These are phyloP conservation scores for Gryllus bimaculatus DNA, from an alignment of 1,140 invertebrate genomes.

Conservation along the genomic window DNA sequence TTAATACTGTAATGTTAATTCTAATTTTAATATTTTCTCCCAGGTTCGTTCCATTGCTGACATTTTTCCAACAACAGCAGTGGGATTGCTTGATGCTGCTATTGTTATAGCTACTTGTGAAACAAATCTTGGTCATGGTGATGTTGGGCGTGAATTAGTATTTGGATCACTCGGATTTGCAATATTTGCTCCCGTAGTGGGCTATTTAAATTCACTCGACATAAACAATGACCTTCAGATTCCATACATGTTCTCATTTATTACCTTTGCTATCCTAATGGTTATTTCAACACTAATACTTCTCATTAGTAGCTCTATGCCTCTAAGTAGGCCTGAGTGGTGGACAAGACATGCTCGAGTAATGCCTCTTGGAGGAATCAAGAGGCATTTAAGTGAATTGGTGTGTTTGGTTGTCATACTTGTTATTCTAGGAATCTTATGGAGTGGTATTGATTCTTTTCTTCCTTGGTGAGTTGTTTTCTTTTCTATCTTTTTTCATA, in stretches of 20 bases:
- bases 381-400: conserved; percentile 59
- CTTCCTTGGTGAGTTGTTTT: conserved; percentile 49
- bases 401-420: conserved; percentile 56
- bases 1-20: background rate
- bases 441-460: conserved; percentile 68
- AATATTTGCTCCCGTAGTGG: conserved; percentile 56
- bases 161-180: conserved; percentile 64
- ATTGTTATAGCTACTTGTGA: conserved; percentile 71
- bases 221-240: conserved; percentile 27
- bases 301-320: conserved; percentile 54
- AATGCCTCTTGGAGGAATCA: conserved; percentile 60
- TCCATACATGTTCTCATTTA: conserved; percentile 42
- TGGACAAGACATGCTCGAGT: conserved; percentile 66
- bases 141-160: conserved; percentile 68
- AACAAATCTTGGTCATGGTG: conserved; percentile 64
- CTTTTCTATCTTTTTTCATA: background rate
- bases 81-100: conserved; percentile 61
- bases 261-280: conserved; percentile 49
- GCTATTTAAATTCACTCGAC: conserved; percentile 37
- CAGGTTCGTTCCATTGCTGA: conserved; percentile 57
- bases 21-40: background rate
- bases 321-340: conserved; percentile 66
- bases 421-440: conserved; percentile 59
- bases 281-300: conserved; percentile 53
- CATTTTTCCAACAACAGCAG: conserved; percentile 59